Conservation (phyloP, 1,140 invertebrate genomes). For the Sitophilus oryzae region DNA sequence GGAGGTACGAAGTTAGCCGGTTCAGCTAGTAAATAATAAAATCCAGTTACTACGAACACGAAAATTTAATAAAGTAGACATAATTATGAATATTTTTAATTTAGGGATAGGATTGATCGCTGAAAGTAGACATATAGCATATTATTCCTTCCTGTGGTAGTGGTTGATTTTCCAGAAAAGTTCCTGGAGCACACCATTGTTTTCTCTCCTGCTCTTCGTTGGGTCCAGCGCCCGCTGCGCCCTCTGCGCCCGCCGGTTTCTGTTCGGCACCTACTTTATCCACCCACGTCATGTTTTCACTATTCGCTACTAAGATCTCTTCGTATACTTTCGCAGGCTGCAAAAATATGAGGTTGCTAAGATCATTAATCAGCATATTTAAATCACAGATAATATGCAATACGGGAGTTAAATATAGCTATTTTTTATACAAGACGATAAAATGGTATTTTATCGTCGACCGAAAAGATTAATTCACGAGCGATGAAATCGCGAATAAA, state of each 20-base stretch:
- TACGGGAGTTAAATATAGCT: too few species aligned
- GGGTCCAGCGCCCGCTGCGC: not conserved
- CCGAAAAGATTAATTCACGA: too few species aligned
- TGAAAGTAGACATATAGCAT: slow-evolving; percentile 34
- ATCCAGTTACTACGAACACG: too few species aligned
- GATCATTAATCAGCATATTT: not conserved
- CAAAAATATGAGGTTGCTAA: not conserved
- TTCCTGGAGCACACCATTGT: slow-evolving; percentile 20
- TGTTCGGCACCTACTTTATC: slow-evolving; percentile 5
- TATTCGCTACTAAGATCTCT: slow-evolving; percentile 29
- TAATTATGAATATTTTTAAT: too few species aligned
- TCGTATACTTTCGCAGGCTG: slow-evolving; percentile 29
- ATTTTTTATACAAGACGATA: too few species aligned
- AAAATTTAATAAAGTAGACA: too few species aligned
- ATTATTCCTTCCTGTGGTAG: slow-evolving; percentile 29
- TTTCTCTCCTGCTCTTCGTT: slow-evolving; percentile 3
- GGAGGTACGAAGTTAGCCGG: too few species aligned
- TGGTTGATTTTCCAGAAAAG: slow-evolving; percentile 29
- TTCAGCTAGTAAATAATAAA: too few species aligned
- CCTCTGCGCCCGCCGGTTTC: not conserved
- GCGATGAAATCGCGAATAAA: too few species aligned
- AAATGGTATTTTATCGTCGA: too few species aligned
- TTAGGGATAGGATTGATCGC: slow-evolving; percentile 27
- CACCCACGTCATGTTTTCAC: slow-evolving; percentile 23
- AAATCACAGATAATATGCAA: too few species aligned